Conservation (phyloP, 2,797 vertebrate genomes). For the Chloroceryle inda region DNA sequence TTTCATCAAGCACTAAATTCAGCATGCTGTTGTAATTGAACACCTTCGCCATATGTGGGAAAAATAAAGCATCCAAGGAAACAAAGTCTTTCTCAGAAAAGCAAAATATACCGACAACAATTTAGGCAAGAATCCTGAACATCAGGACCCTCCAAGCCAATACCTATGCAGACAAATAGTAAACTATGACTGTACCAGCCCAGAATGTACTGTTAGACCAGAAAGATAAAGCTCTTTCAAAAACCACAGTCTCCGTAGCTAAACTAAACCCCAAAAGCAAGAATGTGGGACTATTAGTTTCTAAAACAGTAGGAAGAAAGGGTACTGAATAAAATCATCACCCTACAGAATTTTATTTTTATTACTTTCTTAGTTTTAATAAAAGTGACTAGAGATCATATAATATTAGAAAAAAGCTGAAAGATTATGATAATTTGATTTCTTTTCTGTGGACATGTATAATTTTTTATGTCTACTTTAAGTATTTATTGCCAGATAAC, state of each 20-base stretch:
- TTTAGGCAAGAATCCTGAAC: neutral
- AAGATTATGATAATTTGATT: neutral
- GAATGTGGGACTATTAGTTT: neutral
- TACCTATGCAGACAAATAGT: neutral
- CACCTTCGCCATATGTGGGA: neutral
- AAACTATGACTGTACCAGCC: neutral
- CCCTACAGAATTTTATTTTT: fast-evolving
- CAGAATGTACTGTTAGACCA: neutral
- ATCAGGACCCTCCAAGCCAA: neutral
- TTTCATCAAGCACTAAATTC: neutral
- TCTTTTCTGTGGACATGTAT: neutral
- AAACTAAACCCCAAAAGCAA: neutral
- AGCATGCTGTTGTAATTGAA: neutral
- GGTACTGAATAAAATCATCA: neutral
- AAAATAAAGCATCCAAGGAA: neutral
- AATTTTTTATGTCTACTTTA: neutral
- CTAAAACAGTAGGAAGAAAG: neutral
- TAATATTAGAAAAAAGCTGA: neutral
- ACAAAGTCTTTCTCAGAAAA: neutral
- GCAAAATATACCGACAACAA: neutral
- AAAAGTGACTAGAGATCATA: neutral
- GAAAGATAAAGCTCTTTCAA: neutral
- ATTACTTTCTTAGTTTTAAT: neutral
- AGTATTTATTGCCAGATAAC: neutral
- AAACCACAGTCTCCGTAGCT: neutral